phyloP scores from a whole-genome alignment of 2,113 vertebrate genomes.

The Embiotoca jacksoni region DNA sequence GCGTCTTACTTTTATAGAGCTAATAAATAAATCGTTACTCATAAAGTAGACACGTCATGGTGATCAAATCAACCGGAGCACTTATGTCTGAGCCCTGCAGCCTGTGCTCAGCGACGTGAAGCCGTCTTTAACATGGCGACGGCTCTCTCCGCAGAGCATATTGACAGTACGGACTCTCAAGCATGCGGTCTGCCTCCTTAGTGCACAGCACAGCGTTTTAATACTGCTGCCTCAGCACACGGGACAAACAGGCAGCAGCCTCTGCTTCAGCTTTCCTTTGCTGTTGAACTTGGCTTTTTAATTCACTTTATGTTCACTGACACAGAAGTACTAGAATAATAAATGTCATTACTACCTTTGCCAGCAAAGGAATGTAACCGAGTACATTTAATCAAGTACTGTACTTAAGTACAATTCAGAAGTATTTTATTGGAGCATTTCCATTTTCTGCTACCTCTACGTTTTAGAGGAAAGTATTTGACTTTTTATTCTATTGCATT shows the following conservation, averaged over 20 bases:
- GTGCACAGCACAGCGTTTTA: conserved; percentile 69
- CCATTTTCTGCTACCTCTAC: no score
- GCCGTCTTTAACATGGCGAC: conserved; percentile 30
- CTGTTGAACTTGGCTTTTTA: conserved; percentile 17
- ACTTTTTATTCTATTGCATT: no score
- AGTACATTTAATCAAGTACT: no score
- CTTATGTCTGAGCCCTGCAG: background rate
- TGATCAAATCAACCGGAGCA: background rate
- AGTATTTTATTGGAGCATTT: no score
- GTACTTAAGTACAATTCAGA: no score
- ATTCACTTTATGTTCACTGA: conserved; percentile 33
- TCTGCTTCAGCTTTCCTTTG: conserved; percentile 42
- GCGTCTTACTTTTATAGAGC: background rate
- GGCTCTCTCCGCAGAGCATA: conserved; percentile 62
- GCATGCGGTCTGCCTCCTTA: conserved; percentile 54
- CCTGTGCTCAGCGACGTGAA: conserved; percentile 15
- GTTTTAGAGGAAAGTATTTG: no score
- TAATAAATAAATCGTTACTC: background rate
- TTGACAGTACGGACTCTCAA: conserved; percentile 32
- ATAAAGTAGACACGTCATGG: background rate
- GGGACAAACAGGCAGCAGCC: conserved; percentile 43
- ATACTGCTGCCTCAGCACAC: conserved; percentile 69
- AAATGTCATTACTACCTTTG: background rate
- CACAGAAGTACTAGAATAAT: conserved; percentile 1
- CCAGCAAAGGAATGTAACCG: no score